Evolutionary conservation across 2,113 vertebrate species (phyloP).

Genomic region (Thymallus thymallus): DNA sequence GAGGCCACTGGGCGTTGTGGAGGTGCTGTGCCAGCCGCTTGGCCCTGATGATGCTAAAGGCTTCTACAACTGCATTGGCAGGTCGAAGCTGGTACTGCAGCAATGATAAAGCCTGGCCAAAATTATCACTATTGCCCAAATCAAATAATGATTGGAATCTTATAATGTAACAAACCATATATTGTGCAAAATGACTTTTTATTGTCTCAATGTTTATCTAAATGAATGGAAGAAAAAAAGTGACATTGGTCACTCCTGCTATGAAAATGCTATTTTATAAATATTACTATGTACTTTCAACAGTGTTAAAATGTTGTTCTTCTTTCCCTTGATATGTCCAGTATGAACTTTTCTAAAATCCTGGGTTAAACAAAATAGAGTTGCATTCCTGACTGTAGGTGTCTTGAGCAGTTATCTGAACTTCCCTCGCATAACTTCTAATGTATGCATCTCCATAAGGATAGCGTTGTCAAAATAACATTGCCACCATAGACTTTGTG

Average conservation of each 20-base stretch:
- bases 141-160: not conserved
- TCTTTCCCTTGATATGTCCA: not conserved
- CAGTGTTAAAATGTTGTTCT: not conserved
- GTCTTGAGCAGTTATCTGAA: not conserved
- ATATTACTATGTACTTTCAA: not conserved
- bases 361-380: not conserved
- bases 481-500: too few relatives aligned
- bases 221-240: not conserved
- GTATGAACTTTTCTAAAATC: not conserved
- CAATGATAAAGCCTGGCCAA: constrained; percentile 27
- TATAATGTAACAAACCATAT: not conserved
- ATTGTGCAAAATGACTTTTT: not conserved
- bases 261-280: not conserved
- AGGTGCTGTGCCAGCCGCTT: not conserved
- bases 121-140: not conserved
- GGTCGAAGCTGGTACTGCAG: constrained; percentile 37
- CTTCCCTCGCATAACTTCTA: not conserved
- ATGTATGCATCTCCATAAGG: too few relatives aligned
- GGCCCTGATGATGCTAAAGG: constrained; percentile 17
- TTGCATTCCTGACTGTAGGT: not conserved
- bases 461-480: too few relatives aligned
- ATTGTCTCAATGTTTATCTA: not conserved
- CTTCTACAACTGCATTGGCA: constrained; percentile 40
- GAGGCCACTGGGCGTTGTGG: rapidly evolving
- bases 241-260: not conserved